Evolutionary conservation across 2,797 vertebrate genomes (phyloP).

Genomic region (Onychomys leucogaster): DNA sequence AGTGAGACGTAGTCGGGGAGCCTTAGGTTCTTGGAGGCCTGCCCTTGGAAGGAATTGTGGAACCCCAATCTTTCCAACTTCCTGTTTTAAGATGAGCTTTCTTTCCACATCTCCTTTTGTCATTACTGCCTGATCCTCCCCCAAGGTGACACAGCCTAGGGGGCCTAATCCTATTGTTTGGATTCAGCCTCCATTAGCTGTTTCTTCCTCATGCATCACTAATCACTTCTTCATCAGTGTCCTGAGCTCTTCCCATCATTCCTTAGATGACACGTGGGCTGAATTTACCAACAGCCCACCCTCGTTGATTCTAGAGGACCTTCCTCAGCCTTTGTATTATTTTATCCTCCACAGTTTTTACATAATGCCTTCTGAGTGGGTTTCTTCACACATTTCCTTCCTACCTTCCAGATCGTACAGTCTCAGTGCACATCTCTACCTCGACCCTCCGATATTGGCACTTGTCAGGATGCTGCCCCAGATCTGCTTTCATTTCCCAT

Average conservation of each 20-base stretch:
- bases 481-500: not conserved
- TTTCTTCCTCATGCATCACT: not conserved
- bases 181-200: not conserved
- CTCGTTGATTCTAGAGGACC: too few relatives aligned
- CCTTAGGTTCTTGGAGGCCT: not conserved
- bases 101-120: not conserved
- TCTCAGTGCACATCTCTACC: not conserved
- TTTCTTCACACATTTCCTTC: not conserved
- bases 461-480: not conserved
- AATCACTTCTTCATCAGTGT: accelerated
- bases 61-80: not conserved
- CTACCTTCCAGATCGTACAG: not conserved
- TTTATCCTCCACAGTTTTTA: not conserved
- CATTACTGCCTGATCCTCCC: too few relatives aligned
- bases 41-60: not conserved
- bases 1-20: not conserved
- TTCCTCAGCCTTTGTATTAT: not conserved
- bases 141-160: not conserved
- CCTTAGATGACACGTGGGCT: not conserved
- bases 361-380: not conserved
- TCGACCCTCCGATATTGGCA: too few relatives aligned
- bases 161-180: not conserved
- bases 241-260: not conserved
- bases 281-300: not conserved
- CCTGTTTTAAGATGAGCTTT: not conserved